Conservation (phyloP, 2,113 vertebrate genomes). For the Gavialis gangeticus region DNA sequence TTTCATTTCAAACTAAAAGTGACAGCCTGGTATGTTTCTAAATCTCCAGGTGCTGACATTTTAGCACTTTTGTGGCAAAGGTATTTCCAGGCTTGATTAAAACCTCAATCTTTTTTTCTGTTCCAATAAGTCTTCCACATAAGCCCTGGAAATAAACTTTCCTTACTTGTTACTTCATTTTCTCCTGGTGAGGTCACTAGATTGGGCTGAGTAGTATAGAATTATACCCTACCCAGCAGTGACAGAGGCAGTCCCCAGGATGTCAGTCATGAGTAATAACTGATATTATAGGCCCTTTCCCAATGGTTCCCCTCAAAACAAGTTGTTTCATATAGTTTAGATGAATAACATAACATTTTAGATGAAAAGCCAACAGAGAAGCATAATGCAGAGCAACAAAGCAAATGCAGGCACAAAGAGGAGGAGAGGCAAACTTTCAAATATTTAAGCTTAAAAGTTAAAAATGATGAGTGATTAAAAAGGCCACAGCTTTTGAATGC, state of each 20-base stretch:
- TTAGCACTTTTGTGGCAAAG: background rate
- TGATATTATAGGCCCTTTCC: background rate
- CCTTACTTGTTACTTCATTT: accelerated
- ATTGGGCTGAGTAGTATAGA: background rate
- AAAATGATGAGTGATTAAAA: background rate
- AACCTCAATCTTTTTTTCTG: background rate
- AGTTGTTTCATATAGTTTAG: background rate
- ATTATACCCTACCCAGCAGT: background rate
- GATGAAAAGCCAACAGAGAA: background rate
- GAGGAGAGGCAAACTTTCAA: background rate
- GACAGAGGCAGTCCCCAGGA: background rate
- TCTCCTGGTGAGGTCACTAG: background rate
- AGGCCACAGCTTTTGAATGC: background rate
- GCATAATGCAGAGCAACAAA: background rate
- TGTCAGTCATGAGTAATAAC: accelerated
- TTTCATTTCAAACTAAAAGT: background rate
- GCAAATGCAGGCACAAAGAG: background rate
- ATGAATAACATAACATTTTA: background rate
- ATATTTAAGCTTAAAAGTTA: background rate
- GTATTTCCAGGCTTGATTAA: background rate
- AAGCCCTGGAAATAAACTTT: background rate
- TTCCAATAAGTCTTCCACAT: background rate
- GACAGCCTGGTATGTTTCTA: background rate
- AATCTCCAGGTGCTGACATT: background rate
- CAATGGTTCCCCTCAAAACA: background rate